These are phyloP conservation scores for Drepanosiphum platanoidis DNA, from an alignment of 2,888 invertebrate species.

Conservation along the genomic window DNA sequence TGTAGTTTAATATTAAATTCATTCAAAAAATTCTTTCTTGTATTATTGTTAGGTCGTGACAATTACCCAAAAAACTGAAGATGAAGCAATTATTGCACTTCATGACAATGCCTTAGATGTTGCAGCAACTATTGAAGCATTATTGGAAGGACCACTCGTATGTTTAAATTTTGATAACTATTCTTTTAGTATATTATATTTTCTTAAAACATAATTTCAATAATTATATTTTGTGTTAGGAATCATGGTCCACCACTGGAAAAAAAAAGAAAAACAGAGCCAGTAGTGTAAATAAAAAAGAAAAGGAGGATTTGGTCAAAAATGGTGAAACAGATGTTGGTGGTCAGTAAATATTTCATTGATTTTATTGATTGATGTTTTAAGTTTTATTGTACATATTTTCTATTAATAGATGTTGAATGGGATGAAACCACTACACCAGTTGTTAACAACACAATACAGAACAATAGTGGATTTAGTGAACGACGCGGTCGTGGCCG, in stretches of 20 bases:
- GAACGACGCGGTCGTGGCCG: constrained; percentile 67
- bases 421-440: constrained; percentile 64
- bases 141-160: constrained; percentile 75
- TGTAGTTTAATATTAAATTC: background rate
- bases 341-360: constrained; percentile 59
- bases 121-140: constrained; percentile 82
- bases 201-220: no score
- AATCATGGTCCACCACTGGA: constrained; percentile 86
- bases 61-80: constrained; percentile 88
- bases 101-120: constrained; percentile 93
- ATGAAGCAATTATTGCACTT: constrained; percentile 90
- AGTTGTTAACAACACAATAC: constrained; percentile 51
- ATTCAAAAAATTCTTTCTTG: background rate
- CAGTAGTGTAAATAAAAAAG: constrained; percentile 70
- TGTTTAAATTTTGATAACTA: constrained; percentile 30
- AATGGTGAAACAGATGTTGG: constrained; percentile 67
- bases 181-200: constrained; percentile 17
- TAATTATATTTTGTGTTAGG: constrained; percentile 68
- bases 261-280: constrained; percentile 88
- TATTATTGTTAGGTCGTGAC: constrained; percentile 76
- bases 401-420: constrained; percentile 47
- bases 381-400: background rate
- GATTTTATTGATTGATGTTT: no score
- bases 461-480: constrained; percentile 66
- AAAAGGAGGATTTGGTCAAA: constrained; percentile 69